Evolutionary conservation across 1,140 invertebrate species (phyloP).

Genomic region (Rhyzopertha dominica): DNA sequence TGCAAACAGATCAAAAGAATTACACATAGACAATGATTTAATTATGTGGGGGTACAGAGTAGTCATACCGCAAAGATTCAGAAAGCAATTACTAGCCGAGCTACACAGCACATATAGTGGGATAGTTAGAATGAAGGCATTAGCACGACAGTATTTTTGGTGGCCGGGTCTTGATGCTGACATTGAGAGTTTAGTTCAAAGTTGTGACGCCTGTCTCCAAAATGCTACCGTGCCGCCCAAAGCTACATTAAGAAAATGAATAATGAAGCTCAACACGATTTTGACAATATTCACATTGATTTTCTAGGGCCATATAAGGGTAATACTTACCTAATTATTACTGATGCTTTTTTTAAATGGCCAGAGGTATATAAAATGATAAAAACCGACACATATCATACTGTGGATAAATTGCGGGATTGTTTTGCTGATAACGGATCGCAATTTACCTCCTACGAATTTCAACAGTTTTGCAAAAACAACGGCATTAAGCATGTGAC

Average conservation of each 20-base stretch:
- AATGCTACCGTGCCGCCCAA: constrained; percentile 27
- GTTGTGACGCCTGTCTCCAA: constrained; percentile 26
- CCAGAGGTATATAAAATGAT: too few species aligned
- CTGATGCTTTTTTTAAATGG: too few species aligned
- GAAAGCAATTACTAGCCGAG: constrained; percentile 31
- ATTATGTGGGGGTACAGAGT: constrained; percentile 34
- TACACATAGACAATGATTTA: constrained; percentile 27
- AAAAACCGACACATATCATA: too few species aligned
- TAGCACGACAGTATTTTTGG: constrained; percentile 44
- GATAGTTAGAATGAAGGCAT: constrained; percentile 45
- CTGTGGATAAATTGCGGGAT: too few species aligned
- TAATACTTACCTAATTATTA: too few species aligned
- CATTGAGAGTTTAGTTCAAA: constrained; percentile 13
- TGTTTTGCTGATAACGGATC: constrained; percentile 40
- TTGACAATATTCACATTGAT: too few species aligned
- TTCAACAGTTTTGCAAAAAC: constrained; percentile 31
- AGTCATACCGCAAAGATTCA: constrained; percentile 41
- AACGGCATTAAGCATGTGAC: constrained; percentile 37
- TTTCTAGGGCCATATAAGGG: too few species aligned
- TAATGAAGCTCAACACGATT: too few species aligned
- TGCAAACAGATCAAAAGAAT: constrained; percentile 20
- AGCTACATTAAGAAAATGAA: too few species aligned
- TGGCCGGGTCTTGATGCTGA: constrained; percentile 46
- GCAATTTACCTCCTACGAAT: constrained; percentile 32
- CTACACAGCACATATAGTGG: constrained; percentile 46